Percentiles rank a stretch among this genome's conserved stretches.
phyloP scores from a whole-genome alignment of 2,888 invertebrate genomes.

The Anoncus sp. region DNA sequence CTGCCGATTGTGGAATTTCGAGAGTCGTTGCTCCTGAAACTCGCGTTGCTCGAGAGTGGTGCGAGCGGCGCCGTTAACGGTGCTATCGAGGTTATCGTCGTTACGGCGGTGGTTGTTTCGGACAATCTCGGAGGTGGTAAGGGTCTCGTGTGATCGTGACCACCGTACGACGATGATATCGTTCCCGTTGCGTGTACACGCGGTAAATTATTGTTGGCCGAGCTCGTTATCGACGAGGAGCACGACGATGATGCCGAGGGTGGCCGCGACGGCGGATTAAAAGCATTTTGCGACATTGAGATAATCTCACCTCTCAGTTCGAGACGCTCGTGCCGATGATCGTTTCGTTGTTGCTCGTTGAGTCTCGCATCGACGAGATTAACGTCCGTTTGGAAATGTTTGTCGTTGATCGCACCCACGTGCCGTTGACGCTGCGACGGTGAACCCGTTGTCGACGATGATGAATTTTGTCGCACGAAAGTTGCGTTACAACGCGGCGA shows the following conservation, averaged over 20 bases:
- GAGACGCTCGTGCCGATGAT: constrained; percentile 69
- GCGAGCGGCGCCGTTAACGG: constrained; percentile 79
- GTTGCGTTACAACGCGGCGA: too few relatives aligned
- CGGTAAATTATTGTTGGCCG: constrained; percentile 44
- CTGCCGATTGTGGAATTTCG: constrained; percentile 49
- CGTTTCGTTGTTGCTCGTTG: constrained; percentile 13
- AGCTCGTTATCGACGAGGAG: constrained; percentile 20
- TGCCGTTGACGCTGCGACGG: constrained; percentile 14
- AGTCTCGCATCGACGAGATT: not conserved
- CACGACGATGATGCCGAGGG: constrained; percentile 70
- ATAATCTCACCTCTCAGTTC: constrained; percentile 73
- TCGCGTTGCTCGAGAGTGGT: constrained; percentile 83
- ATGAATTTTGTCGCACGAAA: constrained; percentile 1
- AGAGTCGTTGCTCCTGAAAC: constrained; percentile 68
- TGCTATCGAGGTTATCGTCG: constrained; percentile 15
- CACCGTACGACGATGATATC: constrained; percentile 84
- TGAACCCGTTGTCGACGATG: not conserved
- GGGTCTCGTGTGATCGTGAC: constrained; percentile 80
- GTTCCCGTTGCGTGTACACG: constrained; percentile 82
- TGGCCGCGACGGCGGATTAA: constrained; percentile 78
- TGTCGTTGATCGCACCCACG: constrained; percentile 20
- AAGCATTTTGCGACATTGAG: constrained; percentile 79
- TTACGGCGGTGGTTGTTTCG: constrained; percentile 42
- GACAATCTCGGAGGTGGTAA: constrained; percentile 79
- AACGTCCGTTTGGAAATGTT: constrained; percentile 20